Percentiles rank a stretch among this genome's conserved stretches.
Conservation (phyloP, 2,797 vertebrate genomes). For the Eulemur mongoz region DNA sequence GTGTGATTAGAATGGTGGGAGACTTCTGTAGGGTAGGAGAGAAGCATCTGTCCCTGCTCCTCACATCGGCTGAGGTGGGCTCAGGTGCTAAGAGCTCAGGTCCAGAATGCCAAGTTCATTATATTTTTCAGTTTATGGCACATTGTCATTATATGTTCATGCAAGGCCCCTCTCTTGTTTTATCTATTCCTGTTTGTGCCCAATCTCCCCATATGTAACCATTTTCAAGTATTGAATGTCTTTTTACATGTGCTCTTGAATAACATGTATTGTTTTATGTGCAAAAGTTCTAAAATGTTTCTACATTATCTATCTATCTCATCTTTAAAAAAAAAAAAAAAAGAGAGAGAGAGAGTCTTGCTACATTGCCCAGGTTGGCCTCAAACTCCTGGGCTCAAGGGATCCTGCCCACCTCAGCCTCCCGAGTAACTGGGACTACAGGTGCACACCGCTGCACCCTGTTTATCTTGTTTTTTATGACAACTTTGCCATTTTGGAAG, state of each 20-base stretch:
- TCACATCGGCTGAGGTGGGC: background rate
- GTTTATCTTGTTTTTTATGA: background rate
- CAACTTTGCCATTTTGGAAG: background rate
- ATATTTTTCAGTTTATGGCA: background rate
- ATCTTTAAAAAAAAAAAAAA: background rate
- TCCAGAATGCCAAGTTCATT: background rate
- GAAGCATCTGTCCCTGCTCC: background rate
- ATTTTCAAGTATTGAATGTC: background rate
- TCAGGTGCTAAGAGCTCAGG: background rate
- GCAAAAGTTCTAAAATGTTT: background rate
- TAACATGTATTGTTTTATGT: background rate
- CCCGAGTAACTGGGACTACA: too few relatives aligned
- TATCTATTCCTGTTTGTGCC: background rate
- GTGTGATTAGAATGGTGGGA: background rate
- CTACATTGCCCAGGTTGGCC: too few relatives aligned
- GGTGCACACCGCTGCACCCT: too few relatives aligned
- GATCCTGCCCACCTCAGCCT: too few relatives aligned
- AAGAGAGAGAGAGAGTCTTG: too few relatives aligned
- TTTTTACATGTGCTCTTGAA: background rate
- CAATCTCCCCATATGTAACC: background rate
- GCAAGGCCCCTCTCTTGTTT: background rate
- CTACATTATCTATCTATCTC: background rate
- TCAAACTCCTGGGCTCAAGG: too few relatives aligned
- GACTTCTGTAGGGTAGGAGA: background rate
- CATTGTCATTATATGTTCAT: background rate